A percentile compares a stretch with the other conserved stretches of the same genome.
These are phyloP conservation scores for Halesus radiatus DNA, from an alignment of 1,140 invertebrate genomes.

Conservation along the genomic window DNA sequence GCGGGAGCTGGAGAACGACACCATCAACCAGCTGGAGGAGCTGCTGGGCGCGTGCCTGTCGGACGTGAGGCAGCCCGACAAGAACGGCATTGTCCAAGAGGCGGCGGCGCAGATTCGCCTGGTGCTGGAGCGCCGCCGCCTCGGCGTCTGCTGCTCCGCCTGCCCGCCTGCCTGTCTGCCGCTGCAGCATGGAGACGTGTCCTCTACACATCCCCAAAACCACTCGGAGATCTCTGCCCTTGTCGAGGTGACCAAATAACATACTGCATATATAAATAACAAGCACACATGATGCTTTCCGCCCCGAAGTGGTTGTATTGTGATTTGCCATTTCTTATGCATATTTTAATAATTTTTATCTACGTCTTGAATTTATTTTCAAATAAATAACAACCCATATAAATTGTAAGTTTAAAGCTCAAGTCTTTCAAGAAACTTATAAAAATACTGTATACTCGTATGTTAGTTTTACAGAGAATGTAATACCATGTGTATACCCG, in stretches of 20 bases:
- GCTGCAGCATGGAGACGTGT: conserved; percentile 94
- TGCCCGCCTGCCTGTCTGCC: conserved; percentile 72
- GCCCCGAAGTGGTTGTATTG: too few species aligned
- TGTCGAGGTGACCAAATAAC: conserved; percentile 62
- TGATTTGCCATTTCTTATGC: too few species aligned
- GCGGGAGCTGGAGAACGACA: conserved; percentile 91
- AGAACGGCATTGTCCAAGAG: conserved; percentile 69
- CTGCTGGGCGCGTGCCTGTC: conserved; percentile 76
- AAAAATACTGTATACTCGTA: too few species aligned
- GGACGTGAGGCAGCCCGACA: conserved; percentile 68
- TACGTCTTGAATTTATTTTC: too few species aligned
- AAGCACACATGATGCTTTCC: too few species aligned
- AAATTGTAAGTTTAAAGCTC: too few species aligned
- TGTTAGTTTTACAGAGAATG: too few species aligned
- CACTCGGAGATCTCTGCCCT: conserved; percentile 65
- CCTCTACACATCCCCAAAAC: conserved; percentile 81
- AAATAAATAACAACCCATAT: too few species aligned
- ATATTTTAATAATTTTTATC: too few species aligned
- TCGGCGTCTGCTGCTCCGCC: conserved; percentile 62
- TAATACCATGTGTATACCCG: too few species aligned
- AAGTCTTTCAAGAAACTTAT: too few species aligned
- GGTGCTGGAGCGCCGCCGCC: conserved; percentile 63
- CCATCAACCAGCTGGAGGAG: conserved; percentile 97
- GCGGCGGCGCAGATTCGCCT: conserved; percentile 66
- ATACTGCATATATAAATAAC: too few species aligned